These are phyloP conservation scores for Tenthredo livida DNA, from an alignment of 2,888 invertebrate genomes.

Conservation along the genomic window DNA sequence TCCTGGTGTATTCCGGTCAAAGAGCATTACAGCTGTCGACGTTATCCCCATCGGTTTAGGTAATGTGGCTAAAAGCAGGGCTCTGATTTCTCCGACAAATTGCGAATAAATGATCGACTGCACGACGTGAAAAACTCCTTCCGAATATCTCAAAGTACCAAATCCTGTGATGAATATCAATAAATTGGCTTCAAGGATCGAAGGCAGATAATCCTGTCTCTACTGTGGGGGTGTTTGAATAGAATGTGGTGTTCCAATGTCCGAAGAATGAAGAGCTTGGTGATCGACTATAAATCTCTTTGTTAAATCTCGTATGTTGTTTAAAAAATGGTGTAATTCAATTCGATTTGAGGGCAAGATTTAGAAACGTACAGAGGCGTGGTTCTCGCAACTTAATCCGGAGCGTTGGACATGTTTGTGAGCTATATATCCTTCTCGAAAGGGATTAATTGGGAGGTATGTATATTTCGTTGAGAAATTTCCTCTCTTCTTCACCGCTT, in stretches of 20 bases:
- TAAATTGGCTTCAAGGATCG: neutral
- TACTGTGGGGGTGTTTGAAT: neutral
- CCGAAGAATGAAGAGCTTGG: neutral
- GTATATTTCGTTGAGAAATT: neutral
- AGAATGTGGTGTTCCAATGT: neutral
- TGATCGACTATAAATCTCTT: conserved; percentile 9
- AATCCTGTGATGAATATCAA: neutral
- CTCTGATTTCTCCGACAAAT: neutral
- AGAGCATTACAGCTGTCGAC: neutral
- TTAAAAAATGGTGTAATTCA: neutral
- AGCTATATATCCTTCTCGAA: conserved; percentile 25
- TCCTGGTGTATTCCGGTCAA: neutral
- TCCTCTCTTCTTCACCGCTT: neutral
- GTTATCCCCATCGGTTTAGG: neutral
- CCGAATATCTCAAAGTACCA: neutral
- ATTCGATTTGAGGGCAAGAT: neutral
- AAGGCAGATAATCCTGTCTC: neutral
- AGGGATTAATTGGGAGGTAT: conserved; percentile 35
- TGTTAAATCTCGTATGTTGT: neutral
- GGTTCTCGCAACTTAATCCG: neutral
- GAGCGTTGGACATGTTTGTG: neutral
- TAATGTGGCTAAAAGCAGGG: neutral
- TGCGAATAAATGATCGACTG: neutral
- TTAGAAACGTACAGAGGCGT: neutral
- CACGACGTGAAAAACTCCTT: neutral